A percentile compares a stretch with the other conserved stretches of the same genome.
These are phyloP conservation scores for Hydrochoerus hydrochaeris DNA, from an alignment of 2,113 vertebrate genomes.

Conservation along the genomic window DNA sequence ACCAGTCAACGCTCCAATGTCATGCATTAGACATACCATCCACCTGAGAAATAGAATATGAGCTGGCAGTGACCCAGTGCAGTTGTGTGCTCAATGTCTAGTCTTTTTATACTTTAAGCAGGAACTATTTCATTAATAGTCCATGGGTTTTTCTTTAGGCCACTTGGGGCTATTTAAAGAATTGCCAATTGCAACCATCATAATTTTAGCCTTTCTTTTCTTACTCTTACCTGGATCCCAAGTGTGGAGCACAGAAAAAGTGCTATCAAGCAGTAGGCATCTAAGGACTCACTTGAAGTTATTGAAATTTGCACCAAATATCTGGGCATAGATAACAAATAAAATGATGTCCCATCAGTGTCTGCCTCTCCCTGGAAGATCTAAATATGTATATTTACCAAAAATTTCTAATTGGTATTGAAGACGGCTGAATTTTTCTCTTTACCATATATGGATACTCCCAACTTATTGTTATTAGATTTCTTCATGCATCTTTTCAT, in stretches of 20 bases:
- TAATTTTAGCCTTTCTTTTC: background rate
- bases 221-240: background rate
- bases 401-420: background rate
- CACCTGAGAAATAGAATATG: background rate
- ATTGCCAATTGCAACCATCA: background rate
- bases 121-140: background rate
- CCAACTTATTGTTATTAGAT: background rate
- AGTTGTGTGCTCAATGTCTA: background rate
- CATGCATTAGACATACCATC: background rate
- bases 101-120: background rate
- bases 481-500: background rate
- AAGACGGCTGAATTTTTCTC: background rate
- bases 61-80: background rate
- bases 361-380: background rate
- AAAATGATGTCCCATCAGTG: background rate
- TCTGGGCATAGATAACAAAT: background rate
- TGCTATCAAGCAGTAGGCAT: too few relatives aligned
- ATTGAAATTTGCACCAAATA: background rate
- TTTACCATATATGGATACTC: background rate
- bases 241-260: background rate
- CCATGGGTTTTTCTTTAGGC: background rate
- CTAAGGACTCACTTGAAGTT: background rate
- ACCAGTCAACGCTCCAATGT: too few relatives aligned
- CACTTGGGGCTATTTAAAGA: background rate
- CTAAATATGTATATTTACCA: background rate